phyloP scores from a whole-genome alignment of 2,113 vertebrate species.

The Syngnathus typhle region DNA sequence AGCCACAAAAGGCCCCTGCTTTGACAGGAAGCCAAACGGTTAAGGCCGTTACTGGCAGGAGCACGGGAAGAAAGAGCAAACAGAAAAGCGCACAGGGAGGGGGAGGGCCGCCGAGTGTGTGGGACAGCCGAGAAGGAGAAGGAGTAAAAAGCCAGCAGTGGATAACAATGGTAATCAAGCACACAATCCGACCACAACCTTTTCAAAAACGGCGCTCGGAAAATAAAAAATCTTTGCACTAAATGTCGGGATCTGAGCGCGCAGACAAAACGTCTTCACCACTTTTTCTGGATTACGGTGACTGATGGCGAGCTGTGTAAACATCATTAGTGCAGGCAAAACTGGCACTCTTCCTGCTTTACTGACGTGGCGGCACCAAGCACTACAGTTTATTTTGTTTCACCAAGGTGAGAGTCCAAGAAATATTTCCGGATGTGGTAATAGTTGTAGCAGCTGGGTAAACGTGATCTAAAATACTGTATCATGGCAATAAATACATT shows the following conservation, averaged over 20 bases:
- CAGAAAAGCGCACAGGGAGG: slow-evolving; percentile 44
- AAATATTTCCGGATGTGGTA: neutral
- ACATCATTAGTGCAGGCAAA: slow-evolving; percentile 65
- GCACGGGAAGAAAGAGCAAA: slow-evolving; percentile 57
- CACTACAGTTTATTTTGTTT: neutral
- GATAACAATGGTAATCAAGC: slow-evolving; percentile 66
- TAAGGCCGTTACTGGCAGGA: slow-evolving; percentile 73
- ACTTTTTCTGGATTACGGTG: slow-evolving; percentile 49
- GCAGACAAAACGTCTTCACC: slow-evolving; percentile 18
- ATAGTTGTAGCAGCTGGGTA: neutral
- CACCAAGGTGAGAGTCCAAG: neutral
- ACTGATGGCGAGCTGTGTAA: slow-evolving; percentile 65
- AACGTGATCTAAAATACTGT: neutral
- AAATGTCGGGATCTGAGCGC: slow-evolving; percentile 9
- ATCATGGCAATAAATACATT: too few species aligned
- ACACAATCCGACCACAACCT: slow-evolving; percentile 33
- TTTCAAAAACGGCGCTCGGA: slow-evolving; percentile 22
- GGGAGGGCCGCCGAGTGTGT: slow-evolving; percentile 30
- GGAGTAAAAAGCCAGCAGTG: slow-evolving; percentile 53
- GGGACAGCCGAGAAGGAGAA: slow-evolving; percentile 33
- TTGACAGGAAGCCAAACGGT: slow-evolving; percentile 72
- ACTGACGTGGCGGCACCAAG: slow-evolving; percentile 44
- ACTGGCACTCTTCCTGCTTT: slow-evolving; percentile 46
- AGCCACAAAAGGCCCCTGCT: slow-evolving; percentile 75
- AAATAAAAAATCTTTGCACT: slow-evolving; percentile 35